These are phyloP conservation scores for Poliocrania exsul DNA, from an alignment of 2,797 vertebrate species.

Conservation along the genomic window DNA sequence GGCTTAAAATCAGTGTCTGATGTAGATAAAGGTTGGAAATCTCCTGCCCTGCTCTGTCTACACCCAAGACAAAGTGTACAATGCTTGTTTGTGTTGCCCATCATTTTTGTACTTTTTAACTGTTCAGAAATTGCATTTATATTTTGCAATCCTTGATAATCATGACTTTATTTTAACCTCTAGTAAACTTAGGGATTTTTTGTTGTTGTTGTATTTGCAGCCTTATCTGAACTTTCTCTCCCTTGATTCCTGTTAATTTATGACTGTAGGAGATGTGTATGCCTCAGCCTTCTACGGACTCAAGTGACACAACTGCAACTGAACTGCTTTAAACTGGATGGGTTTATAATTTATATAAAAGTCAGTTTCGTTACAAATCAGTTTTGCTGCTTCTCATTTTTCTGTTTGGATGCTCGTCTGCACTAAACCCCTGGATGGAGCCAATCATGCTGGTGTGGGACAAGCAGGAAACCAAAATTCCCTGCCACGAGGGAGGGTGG, in stretches of 20 bases:
- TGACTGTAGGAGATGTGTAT: constrained; percentile 66
- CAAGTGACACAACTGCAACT: constrained; percentile 68
- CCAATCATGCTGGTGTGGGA: not conserved
- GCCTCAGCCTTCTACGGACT: constrained; percentile 64
- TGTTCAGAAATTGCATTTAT: constrained; percentile 76
- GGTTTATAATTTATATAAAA: constrained; percentile 79
- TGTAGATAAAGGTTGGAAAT: constrained; percentile 61
- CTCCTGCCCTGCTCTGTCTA: constrained; percentile 59
- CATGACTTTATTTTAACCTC: constrained; percentile 73
- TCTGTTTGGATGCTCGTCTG: not conserved
- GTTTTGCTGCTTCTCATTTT: constrained; percentile 53
- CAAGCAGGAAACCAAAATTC: not conserved
- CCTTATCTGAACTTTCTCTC: constrained; percentile 66
- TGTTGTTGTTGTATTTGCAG: constrained; percentile 58
- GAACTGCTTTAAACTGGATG: constrained; percentile 74
- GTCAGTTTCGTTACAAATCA: constrained; percentile 69
- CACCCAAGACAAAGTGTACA: constrained; percentile 48
- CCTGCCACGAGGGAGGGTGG: not conserved
- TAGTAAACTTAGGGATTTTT: constrained; percentile 63
- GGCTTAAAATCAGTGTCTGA: constrained; percentile 51
- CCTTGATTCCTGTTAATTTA: constrained; percentile 72
- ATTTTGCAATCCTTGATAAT: constrained; percentile 76
- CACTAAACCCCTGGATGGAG: not conserved
- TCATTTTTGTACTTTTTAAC: constrained; percentile 76
- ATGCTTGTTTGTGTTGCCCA: constrained; percentile 67